Base-by-base conservation (phyloP, 37 sponge, comb jelly and placozoan species). In the Spongia lamella region DNA sequence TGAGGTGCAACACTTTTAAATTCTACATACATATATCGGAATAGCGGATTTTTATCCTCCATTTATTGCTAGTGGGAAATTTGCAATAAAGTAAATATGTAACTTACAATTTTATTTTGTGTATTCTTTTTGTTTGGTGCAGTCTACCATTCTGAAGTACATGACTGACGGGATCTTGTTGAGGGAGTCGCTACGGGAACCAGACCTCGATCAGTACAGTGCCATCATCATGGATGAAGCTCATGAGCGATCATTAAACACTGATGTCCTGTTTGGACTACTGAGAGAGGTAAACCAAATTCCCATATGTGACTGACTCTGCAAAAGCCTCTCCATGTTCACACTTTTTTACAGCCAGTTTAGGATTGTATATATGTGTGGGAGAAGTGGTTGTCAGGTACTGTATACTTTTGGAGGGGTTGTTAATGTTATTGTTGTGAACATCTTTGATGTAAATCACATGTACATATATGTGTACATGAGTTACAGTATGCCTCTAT, bases 121-220 rank as follows among this genome's bases (percentile, higher is more conserved):
- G n/a, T n/a, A 51, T 17, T 34, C 33, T 61, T 3, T 53, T 29
- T 76, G 47, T 56, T 17, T 30, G n/a, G 26, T 63, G n/a, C 32
- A 94, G 95, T 73, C 88, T 0, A 98, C 99, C 16, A 62, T 85
- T 19, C 92, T 98, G 62, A 98, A 98, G 78, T 98, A 98, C 87
- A 98, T 98, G 99, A 98, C 99, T 17, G 99, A 98, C 68, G 99
- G 99, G 65, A 98, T 98, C 68, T 76, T 98, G 68, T 72, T 98
- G 63, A 66, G 99, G 49, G 99, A 98, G 74, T 92, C 93, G 35
- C 82, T 98, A 68, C 65, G 99, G 25, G 99, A 98, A 60, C 72
- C 99, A 32, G 99, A 98, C 72, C 71, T 98, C 57, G 99, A 98
- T 76, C 86, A 82, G 61, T 98, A 98, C 80, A 82, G 86, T 76